phyloP scores from a whole-genome alignment of 2,888 invertebrate genomes.

The Dastarcus helophoroides region DNA sequence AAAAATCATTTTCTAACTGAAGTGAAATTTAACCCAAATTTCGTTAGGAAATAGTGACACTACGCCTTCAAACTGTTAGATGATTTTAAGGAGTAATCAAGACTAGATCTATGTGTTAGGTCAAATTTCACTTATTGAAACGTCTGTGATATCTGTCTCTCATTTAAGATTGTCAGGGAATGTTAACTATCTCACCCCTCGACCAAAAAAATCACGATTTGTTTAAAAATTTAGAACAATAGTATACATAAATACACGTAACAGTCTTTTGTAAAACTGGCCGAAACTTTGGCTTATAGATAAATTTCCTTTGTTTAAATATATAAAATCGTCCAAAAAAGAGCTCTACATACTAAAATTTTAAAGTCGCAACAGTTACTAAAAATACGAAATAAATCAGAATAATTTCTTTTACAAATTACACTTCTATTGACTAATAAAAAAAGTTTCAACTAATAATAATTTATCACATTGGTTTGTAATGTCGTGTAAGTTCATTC shows the following conservation, averaged over 20 bases:
- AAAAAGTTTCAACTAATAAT: slow-evolving; percentile 29
- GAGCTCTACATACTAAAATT: slow-evolving; percentile 31
- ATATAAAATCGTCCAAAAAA: slow-evolving; percentile 36
- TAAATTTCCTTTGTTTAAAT: no score
- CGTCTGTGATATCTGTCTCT: not conserved
- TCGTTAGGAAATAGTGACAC: no score
- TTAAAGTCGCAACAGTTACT: no score
- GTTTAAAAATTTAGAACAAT: slow-evolving; percentile 37
- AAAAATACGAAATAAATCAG: no score
- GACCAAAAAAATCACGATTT: slow-evolving; percentile 16
- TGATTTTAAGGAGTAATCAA: no score
- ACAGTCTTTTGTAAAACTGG: slow-evolving; percentile 57
- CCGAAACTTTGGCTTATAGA: slow-evolving; percentile 47
- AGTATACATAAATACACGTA: slow-evolving; percentile 53
- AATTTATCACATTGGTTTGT: slow-evolving; percentile 37
- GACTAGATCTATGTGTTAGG: no score
- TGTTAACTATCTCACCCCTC: slow-evolving; percentile 26
- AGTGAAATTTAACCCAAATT: no score
- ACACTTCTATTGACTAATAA: no score
- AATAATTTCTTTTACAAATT: slow-evolving; percentile 6
- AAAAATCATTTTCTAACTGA: no score
- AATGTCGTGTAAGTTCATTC: slow-evolving; percentile 41
- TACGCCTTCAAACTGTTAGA: no score
- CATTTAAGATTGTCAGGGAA: slow-evolving; percentile 33
- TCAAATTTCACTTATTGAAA: no score